Evolutionary conservation across 2,888 invertebrate species (phyloP).

Genomic region (Apotomis turbidana): DNA sequence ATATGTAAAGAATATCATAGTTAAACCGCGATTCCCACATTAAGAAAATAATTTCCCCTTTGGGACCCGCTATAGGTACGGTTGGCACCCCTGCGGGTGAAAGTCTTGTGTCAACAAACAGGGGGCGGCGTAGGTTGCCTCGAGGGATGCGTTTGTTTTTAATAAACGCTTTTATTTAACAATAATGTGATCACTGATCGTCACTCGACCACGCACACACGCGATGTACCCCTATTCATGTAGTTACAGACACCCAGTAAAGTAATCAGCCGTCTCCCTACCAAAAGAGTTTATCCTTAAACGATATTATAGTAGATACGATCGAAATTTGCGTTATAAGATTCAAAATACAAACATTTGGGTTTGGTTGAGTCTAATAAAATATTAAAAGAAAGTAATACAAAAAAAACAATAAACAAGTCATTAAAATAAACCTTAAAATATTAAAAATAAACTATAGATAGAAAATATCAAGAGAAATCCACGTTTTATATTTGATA

Average conservation of each 20-base stretch:
- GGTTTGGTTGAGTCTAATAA: too few relatives aligned
- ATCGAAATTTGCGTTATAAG: not conserved
- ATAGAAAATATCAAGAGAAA: too few relatives aligned
- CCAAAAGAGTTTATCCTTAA: not conserved
- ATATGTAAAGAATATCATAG: too few relatives aligned
- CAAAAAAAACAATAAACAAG: too few relatives aligned
- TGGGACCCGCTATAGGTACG: not conserved
- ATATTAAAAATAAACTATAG: too few relatives aligned
- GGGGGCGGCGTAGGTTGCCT: conserved; percentile 57
- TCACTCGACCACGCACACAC: conserved; percentile 42
- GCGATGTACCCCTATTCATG: conserved; percentile 19
- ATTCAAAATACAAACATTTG: too few relatives aligned
- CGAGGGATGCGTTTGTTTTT: conserved; percentile 75
- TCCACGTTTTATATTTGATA: too few relatives aligned
- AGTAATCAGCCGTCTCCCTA: conserved; percentile 11
- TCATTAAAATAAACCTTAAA: too few relatives aligned
- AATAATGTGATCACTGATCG: conserved; percentile 56
- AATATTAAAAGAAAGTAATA: too few relatives aligned
- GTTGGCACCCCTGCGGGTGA: conserved; percentile 57
- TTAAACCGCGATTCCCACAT: too few relatives aligned
- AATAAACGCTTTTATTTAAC: conserved; percentile 75
- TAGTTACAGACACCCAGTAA: not conserved
- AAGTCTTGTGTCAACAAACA: conserved; percentile 73
- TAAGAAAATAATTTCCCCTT: not conserved
- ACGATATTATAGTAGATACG: not conserved